These are phyloP conservation scores for Agonopterix subpropinquella DNA, from an alignment of 2,888 invertebrate species.

Conservation along the genomic window DNA sequence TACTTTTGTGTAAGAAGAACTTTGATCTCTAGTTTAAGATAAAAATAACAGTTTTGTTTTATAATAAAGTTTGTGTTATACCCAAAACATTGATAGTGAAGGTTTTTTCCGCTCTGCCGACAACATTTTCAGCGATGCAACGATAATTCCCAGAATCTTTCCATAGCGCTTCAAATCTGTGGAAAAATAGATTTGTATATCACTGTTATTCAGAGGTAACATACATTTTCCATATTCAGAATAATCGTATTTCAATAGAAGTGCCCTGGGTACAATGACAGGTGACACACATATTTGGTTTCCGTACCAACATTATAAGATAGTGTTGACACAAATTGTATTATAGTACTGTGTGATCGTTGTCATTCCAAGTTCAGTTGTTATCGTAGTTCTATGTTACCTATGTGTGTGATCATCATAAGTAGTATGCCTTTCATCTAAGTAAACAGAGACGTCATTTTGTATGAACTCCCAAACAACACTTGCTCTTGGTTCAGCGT, in stretches of 20 bases:
- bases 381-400: slow-evolving; percentile 17
- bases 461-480: slow-evolving; percentile 50
- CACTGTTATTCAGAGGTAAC: neutral
- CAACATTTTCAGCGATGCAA: slow-evolving; percentile 49
- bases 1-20: too few species aligned
- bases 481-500: slow-evolving; percentile 38
- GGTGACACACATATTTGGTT: too few species aligned
- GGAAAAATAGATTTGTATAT: slow-evolving; percentile 9
- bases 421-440: slow-evolving; percentile 34
- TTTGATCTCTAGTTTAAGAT: too few species aligned
- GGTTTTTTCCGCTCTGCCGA: slow-evolving; percentile 38
- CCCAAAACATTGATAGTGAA: slow-evolving; percentile 45
- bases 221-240: neutral
- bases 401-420: slow-evolving; percentile 35
- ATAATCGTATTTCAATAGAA: too few species aligned
- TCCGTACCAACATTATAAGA: too few species aligned
- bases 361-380: too few species aligned
- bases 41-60: too few species aligned
- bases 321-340: too few species aligned
- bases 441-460: slow-evolving; percentile 29
- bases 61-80: slow-evolving; percentile 15
- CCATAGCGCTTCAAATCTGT: slow-evolving; percentile 39
- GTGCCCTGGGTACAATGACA: too few species aligned
- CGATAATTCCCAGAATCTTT: slow-evolving; percentile 52
- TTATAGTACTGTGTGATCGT: too few species aligned